Evolutionary conservation across 1,140 invertebrate genomes (phyloP), one percentile per base, ranked within the genome.

Genomic region (Drosophila triauraria): DNA sequence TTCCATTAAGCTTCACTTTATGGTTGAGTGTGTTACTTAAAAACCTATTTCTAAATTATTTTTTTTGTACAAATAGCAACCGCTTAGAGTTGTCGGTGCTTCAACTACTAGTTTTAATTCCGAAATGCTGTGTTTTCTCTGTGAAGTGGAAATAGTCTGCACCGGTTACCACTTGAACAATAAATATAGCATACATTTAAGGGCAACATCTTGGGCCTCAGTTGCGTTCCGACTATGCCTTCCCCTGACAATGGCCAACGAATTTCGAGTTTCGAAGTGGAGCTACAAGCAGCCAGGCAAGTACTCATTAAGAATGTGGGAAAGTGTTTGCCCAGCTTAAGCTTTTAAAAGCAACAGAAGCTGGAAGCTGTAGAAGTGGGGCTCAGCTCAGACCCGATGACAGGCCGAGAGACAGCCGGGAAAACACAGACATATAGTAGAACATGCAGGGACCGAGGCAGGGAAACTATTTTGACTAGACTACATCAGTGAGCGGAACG

Each of bases 281-380:
- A 72, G 53, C 32, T 35, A 58, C 35, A 59, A 38, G 67, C 64
- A 70, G 46, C 47, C 30, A 53, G 35, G 67, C 43, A 60, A 72
- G 70, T 57, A 72, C 54, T 72, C 70, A 72, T 72, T 72, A 72
- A 43, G 69, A 67, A 75, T 78, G 74, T 60, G 42, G 57, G 40
- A 76, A 48, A 62, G 58, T 80, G 64, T 61, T 75, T 75, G 53
- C 58, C 43, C 17, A 57, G 56, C 69, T 77, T 70, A 88, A 83
- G 80, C 76, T 78, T 80, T 80, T 88, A 76, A 76, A 86, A 88
- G 84, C 68, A 77, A 74, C 64, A 64, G 60, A 60, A 58, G 54
- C 30, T 6, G 30, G 30, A 30, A 69, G 60, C 69, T 17, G 30
- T 54, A 30, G 40, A 53, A 68, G 38, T 54, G 67, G 62, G 53